phyloP scores from a whole-genome alignment of 1,140 invertebrate species.

The Tetramorium alpestre region DNA sequence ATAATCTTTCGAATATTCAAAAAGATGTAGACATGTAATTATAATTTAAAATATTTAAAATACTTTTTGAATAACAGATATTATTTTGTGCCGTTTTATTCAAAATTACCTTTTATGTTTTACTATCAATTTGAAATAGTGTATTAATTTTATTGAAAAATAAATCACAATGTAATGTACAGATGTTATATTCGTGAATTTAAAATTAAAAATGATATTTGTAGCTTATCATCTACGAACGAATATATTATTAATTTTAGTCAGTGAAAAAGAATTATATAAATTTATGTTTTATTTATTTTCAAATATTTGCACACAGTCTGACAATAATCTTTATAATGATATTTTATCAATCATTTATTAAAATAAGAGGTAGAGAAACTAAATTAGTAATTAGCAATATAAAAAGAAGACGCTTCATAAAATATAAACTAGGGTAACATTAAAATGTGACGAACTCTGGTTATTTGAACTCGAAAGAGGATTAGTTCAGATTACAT shows the following conservation, averaged over 20 bases:
- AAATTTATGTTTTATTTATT: background rate
- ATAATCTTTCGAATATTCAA: background rate
- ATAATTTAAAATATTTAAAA: background rate
- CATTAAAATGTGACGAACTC: background rate
- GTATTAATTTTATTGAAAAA: background rate
- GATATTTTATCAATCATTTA: background rate
- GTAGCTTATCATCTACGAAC: background rate
- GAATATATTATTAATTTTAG: background rate
- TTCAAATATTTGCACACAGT: background rate
- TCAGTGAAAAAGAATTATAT: background rate
- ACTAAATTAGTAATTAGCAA: background rate
- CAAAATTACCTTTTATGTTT: background rate
- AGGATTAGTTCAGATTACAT: background rate
- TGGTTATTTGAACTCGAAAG: background rate
- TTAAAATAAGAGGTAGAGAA: background rate
- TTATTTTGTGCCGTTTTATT: background rate
- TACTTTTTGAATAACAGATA: background rate
- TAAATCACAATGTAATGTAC: background rate
- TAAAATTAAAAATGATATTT: background rate
- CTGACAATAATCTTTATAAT: background rate
- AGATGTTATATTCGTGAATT: background rate
- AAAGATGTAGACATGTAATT: background rate
- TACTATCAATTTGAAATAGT: background rate
- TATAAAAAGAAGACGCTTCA: background rate
- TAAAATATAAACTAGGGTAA: background rate